phyloP scores from a whole-genome alignment of 2,888 invertebrate genomes.

The Drosophila pseudotalamancana region DNA sequence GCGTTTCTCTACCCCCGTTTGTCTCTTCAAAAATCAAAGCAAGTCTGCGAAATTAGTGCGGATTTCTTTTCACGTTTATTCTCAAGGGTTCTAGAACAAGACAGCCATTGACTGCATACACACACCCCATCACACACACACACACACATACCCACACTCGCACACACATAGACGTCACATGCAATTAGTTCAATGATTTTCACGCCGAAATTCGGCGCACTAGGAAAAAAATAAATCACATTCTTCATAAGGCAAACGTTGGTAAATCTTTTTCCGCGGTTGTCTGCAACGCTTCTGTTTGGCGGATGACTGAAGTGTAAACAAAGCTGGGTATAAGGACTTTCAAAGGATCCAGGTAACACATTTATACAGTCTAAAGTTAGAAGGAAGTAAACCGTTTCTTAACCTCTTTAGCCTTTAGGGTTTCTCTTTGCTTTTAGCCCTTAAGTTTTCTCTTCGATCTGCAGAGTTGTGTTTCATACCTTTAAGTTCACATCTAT shows the following conservation, averaged over 20 bases:
- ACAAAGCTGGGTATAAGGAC: neutral
- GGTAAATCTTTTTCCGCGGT: conserved; percentile 62
- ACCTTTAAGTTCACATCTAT: no score
- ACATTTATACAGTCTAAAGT: no score
- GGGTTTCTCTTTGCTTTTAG: no score
- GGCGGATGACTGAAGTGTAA: conserved; percentile 17
- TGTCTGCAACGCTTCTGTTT: conserved; percentile 44
- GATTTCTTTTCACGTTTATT: conserved; percentile 65
- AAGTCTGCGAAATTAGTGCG: conserved; percentile 63
- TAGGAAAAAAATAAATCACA: conserved; percentile 52
- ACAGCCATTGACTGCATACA: conserved; percentile 31
- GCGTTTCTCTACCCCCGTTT: conserved; percentile 10
- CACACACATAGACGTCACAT: conserved; percentile 55
- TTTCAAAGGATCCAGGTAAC: neutral
- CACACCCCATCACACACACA: conserved; percentile 3
- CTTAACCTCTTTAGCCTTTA: no score
- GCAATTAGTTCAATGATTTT: conserved; percentile 81
- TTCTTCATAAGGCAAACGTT: conserved; percentile 47
- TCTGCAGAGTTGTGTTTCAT: no score
- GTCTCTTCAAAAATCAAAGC: conserved; percentile 5
- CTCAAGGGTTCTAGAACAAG: conserved; percentile 59
- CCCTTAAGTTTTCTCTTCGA: no score
- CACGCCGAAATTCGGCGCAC: conserved; percentile 64
- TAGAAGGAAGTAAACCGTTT: no score
- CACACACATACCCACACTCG: conserved; percentile 4